Base-by-base conservation (phyloP, 2,888 invertebrate species). In the Taphrorychus bicolor region DNA sequence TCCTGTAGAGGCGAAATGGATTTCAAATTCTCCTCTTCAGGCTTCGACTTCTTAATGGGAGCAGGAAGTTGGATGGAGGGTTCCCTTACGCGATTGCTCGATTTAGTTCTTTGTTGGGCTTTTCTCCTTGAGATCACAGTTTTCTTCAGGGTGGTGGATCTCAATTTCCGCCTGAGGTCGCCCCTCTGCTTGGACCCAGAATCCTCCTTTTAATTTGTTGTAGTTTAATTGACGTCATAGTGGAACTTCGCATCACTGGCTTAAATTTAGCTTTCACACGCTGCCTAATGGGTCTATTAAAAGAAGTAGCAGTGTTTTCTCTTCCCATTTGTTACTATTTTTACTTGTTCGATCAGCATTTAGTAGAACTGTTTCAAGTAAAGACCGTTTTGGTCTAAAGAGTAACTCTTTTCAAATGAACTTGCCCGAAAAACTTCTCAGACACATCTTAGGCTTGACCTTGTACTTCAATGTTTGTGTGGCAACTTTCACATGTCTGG, bases 361-460 rank as follows among this genome's bases (percentile, higher is more conserved):
- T 53, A 32, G 59, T 32, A 59, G 17, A 22, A 14, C 70, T 60
- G 51, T 62, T 5, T 67, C 66, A 5, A 53, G 32, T 16, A 65
- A 11, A 1, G 49, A 48, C 21, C 56, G 58, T 54, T 49, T 41
- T 4, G 59, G 59, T 14, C 63, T 60, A 42, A 71, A 69, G 32
- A 76, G 77, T 32, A 82, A 72, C 66, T 82, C 82, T 56, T 77
- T 78, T 68, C 81, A 82, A 23, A 82, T 79, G 73, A 82, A 81
- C 54, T 81, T 70, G 2, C 83, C 83, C 49, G 82, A 74, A 59
- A 81, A 81, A 73, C 83, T 84, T 56, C 84, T 75, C 64, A 84
- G 77, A 69, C 84, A 82, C 83, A 83, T 83, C 69, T 79, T 80
- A 19, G 81, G 76, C 61, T 75, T 75, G 0, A 75, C 62, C 70